Evolutionary conservation across 2,888 invertebrate species (phyloP).

Genomic region (Microchrysa polita): DNA sequence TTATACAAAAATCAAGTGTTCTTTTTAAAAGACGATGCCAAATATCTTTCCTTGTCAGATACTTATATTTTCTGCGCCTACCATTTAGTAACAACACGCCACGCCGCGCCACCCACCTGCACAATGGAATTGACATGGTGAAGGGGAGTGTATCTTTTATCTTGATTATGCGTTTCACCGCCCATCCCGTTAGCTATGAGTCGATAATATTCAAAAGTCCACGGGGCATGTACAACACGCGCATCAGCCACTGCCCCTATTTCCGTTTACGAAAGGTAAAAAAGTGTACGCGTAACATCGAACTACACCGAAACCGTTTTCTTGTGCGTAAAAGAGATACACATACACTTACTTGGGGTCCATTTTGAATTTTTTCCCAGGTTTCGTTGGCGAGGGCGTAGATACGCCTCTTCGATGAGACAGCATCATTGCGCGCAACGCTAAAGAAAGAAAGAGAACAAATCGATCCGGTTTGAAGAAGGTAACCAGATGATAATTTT

Average conservation of each 20-base stretch:
- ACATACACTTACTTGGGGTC: background rate
- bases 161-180: background rate
- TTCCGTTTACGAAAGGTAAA: too few species aligned
- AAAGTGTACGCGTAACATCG: too few species aligned
- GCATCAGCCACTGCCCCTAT: conserved; percentile 19
- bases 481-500: conserved; percentile 7
- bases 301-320: too few species aligned
- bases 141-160: conserved; percentile 39
- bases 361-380: conserved; percentile 27
- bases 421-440: background rate
- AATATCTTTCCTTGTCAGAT: too few species aligned
- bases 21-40: too few species aligned
- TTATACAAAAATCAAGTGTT: too few species aligned
- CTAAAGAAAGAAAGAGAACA: background rate
- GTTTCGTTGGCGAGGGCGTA: conserved; percentile 35
- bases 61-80: too few species aligned
- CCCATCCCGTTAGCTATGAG: conserved; percentile 28
- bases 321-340: too few species aligned
- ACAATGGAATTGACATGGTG: background rate
- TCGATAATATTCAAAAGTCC: background rate
- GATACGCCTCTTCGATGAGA: background rate
- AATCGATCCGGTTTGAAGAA: too few species aligned
- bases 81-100: too few species aligned
- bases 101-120: too few species aligned
- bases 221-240: background rate